Percentiles rank a stretch among this genome's conserved stretches.
phyloP scores from a whole-genome alignment of 2,113 vertebrate genomes.

The Camelus dromedarius region DNA sequence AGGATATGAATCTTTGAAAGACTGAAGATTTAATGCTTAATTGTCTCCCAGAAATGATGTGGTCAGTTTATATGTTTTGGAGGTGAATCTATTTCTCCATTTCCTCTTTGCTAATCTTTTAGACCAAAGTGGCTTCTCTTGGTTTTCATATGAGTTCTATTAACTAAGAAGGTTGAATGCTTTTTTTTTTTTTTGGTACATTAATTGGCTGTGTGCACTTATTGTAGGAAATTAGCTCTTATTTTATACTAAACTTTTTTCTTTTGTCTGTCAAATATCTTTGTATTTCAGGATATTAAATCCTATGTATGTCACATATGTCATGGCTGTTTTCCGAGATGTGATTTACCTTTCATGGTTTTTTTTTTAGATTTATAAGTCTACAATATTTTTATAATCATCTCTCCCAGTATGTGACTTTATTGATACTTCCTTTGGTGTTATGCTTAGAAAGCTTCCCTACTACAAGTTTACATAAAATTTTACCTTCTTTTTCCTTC shows the following conservation, averaged over 20 bases:
- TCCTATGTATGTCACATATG: not conserved
- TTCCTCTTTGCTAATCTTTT: no score
- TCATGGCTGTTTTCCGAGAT: not conserved
- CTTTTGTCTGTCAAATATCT: not conserved
- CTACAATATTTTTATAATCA: conserved; percentile 1
- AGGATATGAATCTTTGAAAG: not conserved
- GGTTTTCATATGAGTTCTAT: not conserved
- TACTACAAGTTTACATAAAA: conserved; percentile 43
- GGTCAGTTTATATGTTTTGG: not conserved
- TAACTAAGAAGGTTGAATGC: not conserved
- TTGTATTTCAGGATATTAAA: not conserved
- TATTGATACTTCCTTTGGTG: conserved; percentile 49
- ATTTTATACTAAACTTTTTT: not conserved
- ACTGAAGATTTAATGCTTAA: not conserved
- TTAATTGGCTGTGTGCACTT: not conserved
- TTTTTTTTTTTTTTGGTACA: not conserved
- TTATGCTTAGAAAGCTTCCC: conserved; percentile 49
- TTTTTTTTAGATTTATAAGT: conserved; percentile 27
- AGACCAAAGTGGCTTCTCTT: not conserved
- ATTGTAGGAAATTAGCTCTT: not conserved
- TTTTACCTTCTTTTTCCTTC: conserved; percentile 57
- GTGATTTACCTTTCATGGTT: not conserved
- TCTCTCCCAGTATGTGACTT: conserved; percentile 45
- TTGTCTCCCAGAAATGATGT: not conserved
- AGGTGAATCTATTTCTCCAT: not conserved